These are phyloP conservation scores for Mythimna ferrago DNA, from an alignment of 2,888 invertebrate species.

Conservation along the genomic window DNA sequence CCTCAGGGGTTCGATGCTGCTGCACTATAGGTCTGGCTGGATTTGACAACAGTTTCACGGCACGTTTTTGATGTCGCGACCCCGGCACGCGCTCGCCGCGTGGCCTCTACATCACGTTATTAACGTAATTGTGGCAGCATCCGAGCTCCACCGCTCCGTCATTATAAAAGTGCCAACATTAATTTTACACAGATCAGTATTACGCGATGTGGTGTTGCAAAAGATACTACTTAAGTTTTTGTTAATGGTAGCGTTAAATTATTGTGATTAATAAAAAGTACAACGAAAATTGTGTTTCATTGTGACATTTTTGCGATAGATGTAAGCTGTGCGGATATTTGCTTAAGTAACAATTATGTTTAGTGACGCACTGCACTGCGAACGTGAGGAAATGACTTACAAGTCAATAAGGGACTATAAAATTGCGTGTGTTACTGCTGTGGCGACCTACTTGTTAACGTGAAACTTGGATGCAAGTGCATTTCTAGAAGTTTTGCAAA, in stretches of 20 bases:
- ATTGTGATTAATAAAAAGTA: slow-evolving; percentile 69
- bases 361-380: slow-evolving; percentile 62
- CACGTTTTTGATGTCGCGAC: slow-evolving; percentile 16
- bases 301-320: slow-evolving; percentile 12
- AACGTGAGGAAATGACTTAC: slow-evolving; percentile 59
- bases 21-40: slow-evolving; percentile 15
- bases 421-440: slow-evolving; percentile 51
- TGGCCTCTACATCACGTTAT: slow-evolving; percentile 11
- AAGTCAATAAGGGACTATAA: slow-evolving; percentile 42
- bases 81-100: slow-evolving; percentile 11
- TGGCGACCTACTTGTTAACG: slow-evolving; percentile 49
- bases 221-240: slow-evolving; percentile 58
- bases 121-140: slow-evolving; percentile 34
- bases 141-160: slow-evolving; percentile 42
- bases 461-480: slow-evolving; percentile 30
- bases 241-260: slow-evolving; percentile 63
- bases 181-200: slow-evolving; percentile 79
- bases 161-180: slow-evolving; percentile 80
- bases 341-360: slow-evolving; percentile 36
- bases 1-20: slow-evolving; percentile 69
- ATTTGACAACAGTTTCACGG: slow-evolving; percentile 10
- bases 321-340: slow-evolving; percentile 35
- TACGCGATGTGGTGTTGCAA: slow-evolving; percentile 70
- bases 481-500: slow-evolving; percentile 27
- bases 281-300: slow-evolving; percentile 61